Conservation (phyloP, 2,888 invertebrate genomes). For the Rhorus exstirpatorius region DNA sequence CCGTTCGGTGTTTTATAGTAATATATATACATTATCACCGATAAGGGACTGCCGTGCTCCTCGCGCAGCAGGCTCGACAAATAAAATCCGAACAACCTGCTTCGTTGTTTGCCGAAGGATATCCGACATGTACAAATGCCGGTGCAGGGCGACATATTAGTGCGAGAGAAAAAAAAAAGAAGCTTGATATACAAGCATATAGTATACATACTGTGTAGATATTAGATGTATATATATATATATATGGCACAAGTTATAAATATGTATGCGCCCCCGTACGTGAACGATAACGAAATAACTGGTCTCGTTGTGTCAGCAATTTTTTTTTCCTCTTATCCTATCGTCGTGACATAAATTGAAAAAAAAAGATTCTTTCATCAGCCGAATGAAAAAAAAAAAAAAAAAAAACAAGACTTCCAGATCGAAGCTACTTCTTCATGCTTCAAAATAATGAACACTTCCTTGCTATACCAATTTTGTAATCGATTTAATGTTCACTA, state of each 20-base stretch:
- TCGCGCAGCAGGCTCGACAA: constrained; percentile 80
- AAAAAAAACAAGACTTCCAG: neutral
- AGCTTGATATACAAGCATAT: constrained; percentile 44
- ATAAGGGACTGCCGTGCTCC: constrained; percentile 69
- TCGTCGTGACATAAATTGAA: constrained; percentile 34
- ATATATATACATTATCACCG: constrained; percentile 61
- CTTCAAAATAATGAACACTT: neutral
- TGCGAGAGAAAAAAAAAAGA: constrained; percentile 61
- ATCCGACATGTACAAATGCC: constrained; percentile 71
- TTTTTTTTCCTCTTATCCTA: constrained; percentile 37
- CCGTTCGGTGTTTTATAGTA: constrained; percentile 48
- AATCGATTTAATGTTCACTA: too few relatives aligned
- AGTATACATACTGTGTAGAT: constrained; percentile 23
- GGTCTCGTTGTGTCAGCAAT: constrained; percentile 47
- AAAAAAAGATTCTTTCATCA: constrained; percentile 31
- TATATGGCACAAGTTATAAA: constrained; percentile 47
- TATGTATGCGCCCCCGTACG: constrained; percentile 39
- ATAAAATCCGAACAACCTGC: constrained; percentile 85
- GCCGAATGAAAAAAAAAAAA: too few relatives aligned
- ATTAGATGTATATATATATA: neutral
- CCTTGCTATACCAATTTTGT: neutral
- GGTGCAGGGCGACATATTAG: constrained; percentile 71
- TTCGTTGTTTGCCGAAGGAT: constrained; percentile 83
- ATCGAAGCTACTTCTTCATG: neutral
- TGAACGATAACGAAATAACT: constrained; percentile 59